These are phyloP conservation scores for Cerceris rybyensis DNA, from an alignment of 2,888 invertebrate species.

Conservation along the genomic window DNA sequence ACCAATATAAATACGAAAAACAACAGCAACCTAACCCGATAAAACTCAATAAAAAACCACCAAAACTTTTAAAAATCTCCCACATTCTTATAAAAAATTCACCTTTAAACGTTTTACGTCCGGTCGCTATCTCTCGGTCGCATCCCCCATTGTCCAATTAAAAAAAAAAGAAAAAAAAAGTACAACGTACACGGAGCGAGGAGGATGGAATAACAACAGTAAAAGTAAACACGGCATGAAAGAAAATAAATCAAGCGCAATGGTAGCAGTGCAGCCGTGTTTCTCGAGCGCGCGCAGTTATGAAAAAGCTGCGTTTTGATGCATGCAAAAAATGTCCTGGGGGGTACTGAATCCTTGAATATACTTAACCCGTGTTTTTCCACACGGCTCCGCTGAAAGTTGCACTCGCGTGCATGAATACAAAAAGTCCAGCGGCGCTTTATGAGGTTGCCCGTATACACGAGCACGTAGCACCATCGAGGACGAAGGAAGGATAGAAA, in stretches of 20 bases:
- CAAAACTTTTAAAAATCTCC: too few species aligned
- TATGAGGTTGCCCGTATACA: constrained; percentile 51
- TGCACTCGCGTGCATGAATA: constrained; percentile 63
- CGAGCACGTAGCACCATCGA: constrained; percentile 25
- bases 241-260: constrained; percentile 42
- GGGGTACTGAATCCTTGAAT: constrained; percentile 62
- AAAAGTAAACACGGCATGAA: not conserved
- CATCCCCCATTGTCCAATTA: too few species aligned
- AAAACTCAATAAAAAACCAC: too few species aligned
- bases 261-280: constrained; percentile 3
- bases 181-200: too few species aligned
- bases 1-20: too few species aligned
- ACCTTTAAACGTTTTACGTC: too few species aligned
- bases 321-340: constrained; percentile 41
- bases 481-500: constrained; percentile 9
- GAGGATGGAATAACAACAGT: too few species aligned
- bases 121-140: too few species aligned
- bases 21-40: too few species aligned
- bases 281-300: constrained; percentile 16
- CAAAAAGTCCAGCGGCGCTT: constrained; percentile 59
- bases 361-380: constrained; percentile 59
- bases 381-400: constrained; percentile 54
- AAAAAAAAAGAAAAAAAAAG: too few species aligned
- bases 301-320: constrained; percentile 44
- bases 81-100: too few species aligned